phyloP scores from a whole-genome alignment of 2,113 vertebrate genomes.

The Montifringilla adamsi region DNA sequence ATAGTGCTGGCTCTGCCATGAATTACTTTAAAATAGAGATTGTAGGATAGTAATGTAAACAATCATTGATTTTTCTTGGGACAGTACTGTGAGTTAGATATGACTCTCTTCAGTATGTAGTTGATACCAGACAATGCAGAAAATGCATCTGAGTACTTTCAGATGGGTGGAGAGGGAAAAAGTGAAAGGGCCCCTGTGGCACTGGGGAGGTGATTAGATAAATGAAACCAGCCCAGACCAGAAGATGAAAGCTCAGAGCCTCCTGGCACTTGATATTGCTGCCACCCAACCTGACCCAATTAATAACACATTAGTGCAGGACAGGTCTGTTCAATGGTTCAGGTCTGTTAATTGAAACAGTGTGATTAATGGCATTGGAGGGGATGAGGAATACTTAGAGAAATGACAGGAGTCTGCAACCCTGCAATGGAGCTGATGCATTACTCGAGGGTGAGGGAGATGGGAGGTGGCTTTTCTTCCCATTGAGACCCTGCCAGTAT shows the following conservation, averaged over 20 bases:
- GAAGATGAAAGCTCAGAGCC: conserved; percentile 12
- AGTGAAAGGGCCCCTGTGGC: not conserved
- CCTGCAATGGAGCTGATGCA: rapidly evolving
- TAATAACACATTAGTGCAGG: conserved; percentile 47
- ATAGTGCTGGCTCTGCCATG: conserved; percentile 27
- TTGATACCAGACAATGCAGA: conserved; percentile 5
- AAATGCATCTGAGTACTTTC: not conserved
- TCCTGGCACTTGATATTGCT: not conserved
- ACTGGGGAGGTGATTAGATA: not conserved
- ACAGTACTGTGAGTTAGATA: conserved; percentile 35
- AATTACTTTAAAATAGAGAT: conserved; percentile 67
- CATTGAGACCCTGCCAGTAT: not conserved
- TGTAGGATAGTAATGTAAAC: conserved; percentile 62
- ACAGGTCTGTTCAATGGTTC: conserved; percentile 22
- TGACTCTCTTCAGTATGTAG: not conserved
- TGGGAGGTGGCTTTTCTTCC: not conserved
- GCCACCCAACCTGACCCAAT: conserved; percentile 36
- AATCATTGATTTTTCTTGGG: conserved; percentile 61
- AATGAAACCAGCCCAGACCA: not conserved
- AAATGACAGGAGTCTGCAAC: not conserved
- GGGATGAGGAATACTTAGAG: not conserved
- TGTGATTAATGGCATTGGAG: conserved; percentile 42
- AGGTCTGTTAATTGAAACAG: conserved; percentile 42
- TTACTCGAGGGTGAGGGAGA: rapidly evolving
- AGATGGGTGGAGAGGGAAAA: not conserved